These are phyloP conservation scores for Sebastes hopkinsi DNA, from an alignment of 2,797 vertebrate species.

Conservation along the genomic window DNA sequence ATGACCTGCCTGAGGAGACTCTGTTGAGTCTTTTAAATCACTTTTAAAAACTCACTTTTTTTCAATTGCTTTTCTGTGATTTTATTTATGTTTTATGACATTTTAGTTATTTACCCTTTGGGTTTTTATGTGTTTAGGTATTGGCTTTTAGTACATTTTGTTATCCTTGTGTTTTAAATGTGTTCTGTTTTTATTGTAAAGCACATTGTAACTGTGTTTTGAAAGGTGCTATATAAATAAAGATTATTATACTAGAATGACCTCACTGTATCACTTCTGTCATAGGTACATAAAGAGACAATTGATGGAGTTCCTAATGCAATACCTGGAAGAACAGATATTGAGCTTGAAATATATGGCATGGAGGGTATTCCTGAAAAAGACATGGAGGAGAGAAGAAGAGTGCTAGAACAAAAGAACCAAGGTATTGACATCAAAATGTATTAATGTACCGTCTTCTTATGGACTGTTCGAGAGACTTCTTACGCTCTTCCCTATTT, in stretches of 20 bases:
- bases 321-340: slow-evolving; percentile 93
- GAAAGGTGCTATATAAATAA: too few relatives aligned
- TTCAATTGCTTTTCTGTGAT: too few relatives aligned
- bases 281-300: slow-evolving; percentile 94
- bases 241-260: background rate
- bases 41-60: too few relatives aligned
- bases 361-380: slow-evolving; percentile 98
- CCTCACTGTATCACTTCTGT: background rate
- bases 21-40: too few relatives aligned
- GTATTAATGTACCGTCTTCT: fast-evolving
- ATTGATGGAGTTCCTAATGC: slow-evolving; percentile 96
- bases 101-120: too few relatives aligned
- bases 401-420: slow-evolving; percentile 93
- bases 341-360: slow-evolving; percentile 96
- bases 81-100: too few relatives aligned
- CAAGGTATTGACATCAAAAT: slow-evolving; percentile 79
- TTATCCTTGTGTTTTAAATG: fast-evolving
- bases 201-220: too few relatives aligned
- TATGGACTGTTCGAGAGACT: background rate
- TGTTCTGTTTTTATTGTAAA: too few relatives aligned
- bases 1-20: too few relatives aligned
- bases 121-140: too few relatives aligned
- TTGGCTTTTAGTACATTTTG: too few relatives aligned
- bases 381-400: slow-evolving; percentile 93
- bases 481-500: background rate